These are phyloP conservation scores for Blennius ocellaris DNA, from an alignment of 2,113 vertebrate genomes.

Conservation along the genomic window DNA sequence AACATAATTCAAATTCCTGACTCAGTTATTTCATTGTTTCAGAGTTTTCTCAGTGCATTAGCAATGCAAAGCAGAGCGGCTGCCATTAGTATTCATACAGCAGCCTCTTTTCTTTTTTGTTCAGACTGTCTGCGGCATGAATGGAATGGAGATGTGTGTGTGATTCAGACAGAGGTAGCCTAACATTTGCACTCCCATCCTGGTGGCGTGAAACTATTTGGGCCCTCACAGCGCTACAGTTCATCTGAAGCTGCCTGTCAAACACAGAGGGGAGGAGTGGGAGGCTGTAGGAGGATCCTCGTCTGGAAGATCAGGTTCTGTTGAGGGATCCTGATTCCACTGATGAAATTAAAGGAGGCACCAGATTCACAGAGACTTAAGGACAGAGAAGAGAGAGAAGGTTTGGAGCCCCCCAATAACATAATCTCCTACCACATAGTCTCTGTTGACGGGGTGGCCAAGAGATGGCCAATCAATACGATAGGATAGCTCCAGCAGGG, in stretches of 20 bases:
- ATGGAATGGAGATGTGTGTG: slow-evolving; percentile 35
- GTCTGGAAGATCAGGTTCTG: neutral
- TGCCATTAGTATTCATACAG: slow-evolving; percentile 30
- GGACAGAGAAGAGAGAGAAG: neutral
- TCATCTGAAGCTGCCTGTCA: slow-evolving; percentile 20
- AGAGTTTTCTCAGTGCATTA: slow-evolving; percentile 29
- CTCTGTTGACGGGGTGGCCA: no score
- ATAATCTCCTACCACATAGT: no score
- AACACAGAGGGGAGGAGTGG: neutral
- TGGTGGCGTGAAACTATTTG: slow-evolving; percentile 44
- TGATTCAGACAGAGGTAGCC: slow-evolving; percentile 41
- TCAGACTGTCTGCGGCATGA: slow-evolving; percentile 29
- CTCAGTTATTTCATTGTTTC: slow-evolving; percentile 15
- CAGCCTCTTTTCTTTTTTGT: slow-evolving; percentile 6
- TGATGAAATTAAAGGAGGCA: neutral
- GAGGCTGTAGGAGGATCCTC: neutral
- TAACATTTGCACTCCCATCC: slow-evolving; percentile 42
- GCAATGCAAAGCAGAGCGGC: slow-evolving; percentile 27
- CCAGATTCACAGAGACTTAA: slow-evolving; percentile 7
- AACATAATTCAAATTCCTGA: slow-evolving; percentile 32
- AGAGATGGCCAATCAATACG: no score
- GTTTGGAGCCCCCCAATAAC: no score
- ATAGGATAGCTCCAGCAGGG: no score
- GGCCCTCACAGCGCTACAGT: neutral
- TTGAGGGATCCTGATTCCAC: neutral